phyloP scores from a whole-genome alignment of 2,797 vertebrate species.

The Sebastes minor region DNA sequence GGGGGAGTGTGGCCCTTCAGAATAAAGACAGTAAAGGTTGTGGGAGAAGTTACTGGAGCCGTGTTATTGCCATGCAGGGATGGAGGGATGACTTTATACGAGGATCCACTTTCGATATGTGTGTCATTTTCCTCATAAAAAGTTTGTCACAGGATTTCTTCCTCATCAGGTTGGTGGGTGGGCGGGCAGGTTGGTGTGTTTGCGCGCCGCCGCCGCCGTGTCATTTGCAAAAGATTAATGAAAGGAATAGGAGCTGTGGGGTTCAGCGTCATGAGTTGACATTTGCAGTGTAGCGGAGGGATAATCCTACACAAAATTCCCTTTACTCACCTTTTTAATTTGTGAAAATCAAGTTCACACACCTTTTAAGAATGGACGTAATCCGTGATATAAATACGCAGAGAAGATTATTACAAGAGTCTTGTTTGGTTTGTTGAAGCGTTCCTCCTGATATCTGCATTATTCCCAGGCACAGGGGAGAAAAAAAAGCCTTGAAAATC shows the following conservation, averaged over 20 bases:
- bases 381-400: background rate
- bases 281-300: slow-evolving; percentile 12
- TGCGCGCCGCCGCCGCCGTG: background rate
- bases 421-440: slow-evolving; percentile 11
- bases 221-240: slow-evolving; percentile 46
- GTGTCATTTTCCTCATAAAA: slow-evolving; percentile 6
- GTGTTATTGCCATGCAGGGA: slow-evolving; percentile 45
- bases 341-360: slow-evolving; percentile 25
- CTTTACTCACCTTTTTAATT: slow-evolving; percentile 34
- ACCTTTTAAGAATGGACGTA: slow-evolving; percentile 17
- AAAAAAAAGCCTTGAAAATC: slow-evolving; percentile 35
- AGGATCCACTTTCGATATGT: slow-evolving; percentile 10
- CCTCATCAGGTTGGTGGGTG: slow-evolving; percentile 2
- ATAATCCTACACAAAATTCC: slow-evolving; percentile 36
- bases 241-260: slow-evolving; percentile 15
- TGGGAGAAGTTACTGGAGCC: slow-evolving; percentile 33
- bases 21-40: slow-evolving; percentile 17
- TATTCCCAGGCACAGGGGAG: background rate
- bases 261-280: slow-evolving; percentile 15
- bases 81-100: slow-evolving; percentile 7
- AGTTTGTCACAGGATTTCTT: slow-evolving; percentile 1
- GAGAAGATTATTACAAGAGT: slow-evolving; percentile 10
- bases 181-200: background rate
- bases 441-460: slow-evolving; percentile 40
- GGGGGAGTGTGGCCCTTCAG: background rate